Percentiles rank a stretch among this genome's conserved stretches.
Conservation (phyloP, 2,797 vertebrate genomes). For the Darevskia mixta region DNA sequence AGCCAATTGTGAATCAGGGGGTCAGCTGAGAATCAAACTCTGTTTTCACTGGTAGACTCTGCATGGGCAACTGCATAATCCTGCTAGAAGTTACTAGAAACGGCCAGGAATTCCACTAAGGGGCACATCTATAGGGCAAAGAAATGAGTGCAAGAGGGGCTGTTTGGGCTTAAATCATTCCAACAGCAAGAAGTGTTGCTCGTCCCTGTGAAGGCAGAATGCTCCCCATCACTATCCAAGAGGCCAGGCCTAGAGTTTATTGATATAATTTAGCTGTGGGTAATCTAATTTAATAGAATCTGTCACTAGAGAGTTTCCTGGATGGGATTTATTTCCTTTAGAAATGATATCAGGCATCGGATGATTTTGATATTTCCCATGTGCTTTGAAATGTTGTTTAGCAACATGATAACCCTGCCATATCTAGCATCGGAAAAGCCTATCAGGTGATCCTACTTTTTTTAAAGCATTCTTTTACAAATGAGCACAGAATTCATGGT, state of each 20-base stretch:
- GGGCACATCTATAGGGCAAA: not conserved
- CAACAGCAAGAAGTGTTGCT: not conserved
- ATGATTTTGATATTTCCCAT: not conserved
- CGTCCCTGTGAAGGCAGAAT: not conserved
- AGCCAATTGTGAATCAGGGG: not conserved
- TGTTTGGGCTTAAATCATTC: not conserved
- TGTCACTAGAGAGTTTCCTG: not conserved
- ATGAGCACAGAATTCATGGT: not conserved
- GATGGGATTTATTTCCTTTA: not conserved
- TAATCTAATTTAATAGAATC: not conserved
- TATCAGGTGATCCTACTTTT: not conserved
- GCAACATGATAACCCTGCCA: not conserved
- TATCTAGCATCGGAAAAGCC: not conserved
- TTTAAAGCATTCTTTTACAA: not conserved
- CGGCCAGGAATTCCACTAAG: not conserved
- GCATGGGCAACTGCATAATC: not conserved
- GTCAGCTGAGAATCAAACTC: not conserved
- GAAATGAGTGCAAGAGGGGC: not conserved
- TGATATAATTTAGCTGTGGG: not conserved
- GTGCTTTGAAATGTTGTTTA: not conserved
- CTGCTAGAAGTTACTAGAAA: not conserved
- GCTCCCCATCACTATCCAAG: not conserved
- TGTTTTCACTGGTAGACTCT: not conserved
- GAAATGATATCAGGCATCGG: not conserved
- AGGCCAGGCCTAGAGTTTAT: rapidly evolving